Percentiles rank a stretch among this genome's conserved stretches.
phyloP scores from a whole-genome alignment of 2,113 vertebrate species.

The Passer domesticus region DNA sequence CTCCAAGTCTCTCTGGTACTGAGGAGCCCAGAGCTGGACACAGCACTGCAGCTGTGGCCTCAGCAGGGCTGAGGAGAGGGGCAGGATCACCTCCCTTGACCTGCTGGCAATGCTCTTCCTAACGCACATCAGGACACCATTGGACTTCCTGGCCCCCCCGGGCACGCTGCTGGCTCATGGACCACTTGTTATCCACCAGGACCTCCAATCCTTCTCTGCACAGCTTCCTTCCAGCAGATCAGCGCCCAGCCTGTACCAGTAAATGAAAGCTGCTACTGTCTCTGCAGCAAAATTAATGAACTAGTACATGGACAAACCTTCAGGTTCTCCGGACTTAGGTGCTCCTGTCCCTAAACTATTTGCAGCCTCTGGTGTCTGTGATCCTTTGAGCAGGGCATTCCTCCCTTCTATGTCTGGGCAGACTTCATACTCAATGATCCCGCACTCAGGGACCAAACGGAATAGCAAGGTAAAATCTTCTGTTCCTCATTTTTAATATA shows the following conservation, averaged over 20 bases:
- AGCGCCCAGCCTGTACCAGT: background rate
- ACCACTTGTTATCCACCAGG: background rate
- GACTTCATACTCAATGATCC: background rate
- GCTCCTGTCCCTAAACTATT: background rate
- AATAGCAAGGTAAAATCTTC: background rate
- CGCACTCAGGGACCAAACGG: background rate
- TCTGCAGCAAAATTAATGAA: background rate
- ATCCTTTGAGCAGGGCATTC: background rate
- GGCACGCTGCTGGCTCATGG: background rate
- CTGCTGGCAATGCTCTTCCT: background rate
- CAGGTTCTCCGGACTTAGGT: background rate
- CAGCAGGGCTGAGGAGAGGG: background rate
- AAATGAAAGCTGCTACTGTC: background rate
- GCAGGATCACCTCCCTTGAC: background rate
- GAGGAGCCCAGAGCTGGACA: background rate
- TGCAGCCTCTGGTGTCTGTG: background rate
- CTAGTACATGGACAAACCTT: background rate
- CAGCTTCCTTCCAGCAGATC: background rate
- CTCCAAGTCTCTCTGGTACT: background rate
- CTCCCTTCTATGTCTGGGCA: background rate
- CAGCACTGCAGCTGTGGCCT: background rate
- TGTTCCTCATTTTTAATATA: background rate
- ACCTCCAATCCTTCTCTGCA: background rate
- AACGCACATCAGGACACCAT: accelerated
- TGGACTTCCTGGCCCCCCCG: no score